Percentiles rank a stretch among this genome's conserved stretches.
These are phyloP conservation scores for Bostrychus sinensis DNA, from an alignment of 2,113 vertebrate species.

Conservation along the genomic window DNA sequence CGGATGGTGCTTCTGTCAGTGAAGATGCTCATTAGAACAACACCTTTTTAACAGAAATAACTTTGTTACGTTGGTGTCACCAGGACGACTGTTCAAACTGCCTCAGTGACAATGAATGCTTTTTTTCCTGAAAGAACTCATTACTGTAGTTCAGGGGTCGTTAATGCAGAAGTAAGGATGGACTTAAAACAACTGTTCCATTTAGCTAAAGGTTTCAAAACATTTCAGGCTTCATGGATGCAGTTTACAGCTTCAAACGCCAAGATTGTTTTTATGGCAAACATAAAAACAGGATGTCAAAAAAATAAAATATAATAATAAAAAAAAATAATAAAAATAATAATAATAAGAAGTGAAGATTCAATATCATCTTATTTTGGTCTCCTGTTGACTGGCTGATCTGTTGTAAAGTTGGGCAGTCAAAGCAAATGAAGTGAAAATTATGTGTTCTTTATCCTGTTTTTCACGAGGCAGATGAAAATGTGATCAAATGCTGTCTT, in stretches of 20 bases:
- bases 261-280: background rate
- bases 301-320: no score
- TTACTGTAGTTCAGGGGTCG: background rate
- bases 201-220: background rate
- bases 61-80: constrained; percentile 25
- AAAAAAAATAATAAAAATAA: no score
- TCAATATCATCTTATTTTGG: constrained; percentile 15
- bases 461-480: constrained; percentile 47
- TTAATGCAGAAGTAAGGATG: background rate
- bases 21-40: constrained; percentile 12
- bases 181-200: background rate
- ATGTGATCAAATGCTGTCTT: constrained; percentile 48
- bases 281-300: background rate
- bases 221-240: background rate
- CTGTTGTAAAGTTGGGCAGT: constrained; percentile 29
- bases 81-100: constrained; percentile 5
- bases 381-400: constrained; percentile 16
- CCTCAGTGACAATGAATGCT: background rate
- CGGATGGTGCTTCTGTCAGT: constrained; percentile 7
- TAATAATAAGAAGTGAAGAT: background rate
- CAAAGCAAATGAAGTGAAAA: constrained; percentile 52
- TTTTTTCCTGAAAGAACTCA: constrained; percentile 4
- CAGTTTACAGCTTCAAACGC: background rate
- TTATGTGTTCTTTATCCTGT: constrained; percentile 28
- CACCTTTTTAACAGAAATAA: constrained; percentile 18